Conservation (phyloP, 2,888 invertebrate genomes). For the Epirrhoe alternata region DNA sequence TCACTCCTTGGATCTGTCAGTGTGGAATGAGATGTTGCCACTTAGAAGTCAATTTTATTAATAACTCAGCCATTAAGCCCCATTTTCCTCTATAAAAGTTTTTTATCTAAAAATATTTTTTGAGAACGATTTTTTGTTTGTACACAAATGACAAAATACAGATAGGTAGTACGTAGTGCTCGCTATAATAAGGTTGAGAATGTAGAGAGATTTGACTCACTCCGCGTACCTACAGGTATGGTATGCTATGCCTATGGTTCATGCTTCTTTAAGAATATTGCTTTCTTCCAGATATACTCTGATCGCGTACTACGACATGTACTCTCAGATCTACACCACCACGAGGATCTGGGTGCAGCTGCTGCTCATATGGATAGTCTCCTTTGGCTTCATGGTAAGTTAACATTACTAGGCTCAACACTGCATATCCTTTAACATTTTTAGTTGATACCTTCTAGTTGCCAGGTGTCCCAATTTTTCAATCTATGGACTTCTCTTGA, state of each 20-base stretch:
- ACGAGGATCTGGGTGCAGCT: conserved; percentile 91
- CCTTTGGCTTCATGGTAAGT: conserved; percentile 89
- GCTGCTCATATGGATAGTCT: conserved; percentile 91
- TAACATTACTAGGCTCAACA: not conserved
- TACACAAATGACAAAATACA: too few species aligned
- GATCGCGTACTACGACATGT: conserved; percentile 92
- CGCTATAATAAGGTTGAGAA: too few species aligned
- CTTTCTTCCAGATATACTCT: conserved; percentile 90
- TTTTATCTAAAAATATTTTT: too few species aligned
- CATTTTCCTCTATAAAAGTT: not conserved
- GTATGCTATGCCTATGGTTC: too few species aligned
- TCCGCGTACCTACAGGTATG: too few species aligned
- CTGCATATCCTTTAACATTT: too few species aligned
- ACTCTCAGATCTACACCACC: conserved; percentile 90
- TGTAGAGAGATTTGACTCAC: too few species aligned
- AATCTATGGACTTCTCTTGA: too few species aligned
- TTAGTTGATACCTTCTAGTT: too few species aligned
- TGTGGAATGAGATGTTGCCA: not conserved
- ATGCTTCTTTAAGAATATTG: not conserved
- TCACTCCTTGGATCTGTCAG: not conserved
- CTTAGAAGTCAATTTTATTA: not conserved
- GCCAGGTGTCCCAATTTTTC: too few species aligned
- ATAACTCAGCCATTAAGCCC: not conserved
- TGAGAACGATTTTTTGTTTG: too few species aligned
- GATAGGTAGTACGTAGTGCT: too few species aligned